Evolutionary conservation across 2,888 invertebrate species (phyloP), one percentile per base, ranked within the genome.

Genomic region (Leucoma salicis): DNA sequence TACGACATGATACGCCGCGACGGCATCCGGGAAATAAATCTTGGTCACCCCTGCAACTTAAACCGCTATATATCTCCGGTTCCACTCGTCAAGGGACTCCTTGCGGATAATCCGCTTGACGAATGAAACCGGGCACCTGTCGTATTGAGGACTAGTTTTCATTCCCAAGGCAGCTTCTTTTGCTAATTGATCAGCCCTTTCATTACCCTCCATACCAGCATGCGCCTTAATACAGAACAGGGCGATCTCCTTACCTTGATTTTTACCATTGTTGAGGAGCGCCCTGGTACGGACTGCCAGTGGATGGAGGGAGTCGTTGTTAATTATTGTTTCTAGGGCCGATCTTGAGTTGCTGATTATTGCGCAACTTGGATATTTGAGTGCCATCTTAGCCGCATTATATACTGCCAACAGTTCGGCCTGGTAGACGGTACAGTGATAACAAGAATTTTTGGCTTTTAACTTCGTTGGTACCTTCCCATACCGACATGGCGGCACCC

Each of bases 221-320:
- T n/a, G n/a, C n/a, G n/a, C n/a, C n/a, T n/a, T n/a, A 0, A 53
- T 32, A 51, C 55, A 60, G 31, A 25, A 48, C 0, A 58, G 11
- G 0, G 12, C 3, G 0, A 51, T 14, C 0, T 29, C 8, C 38
- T 2, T 28, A 3, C 7, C 28, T 7, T 28, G 2, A 2, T 11
- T 14, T n/a, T 5, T 11, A 3, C 8, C 4, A 10, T 3, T 4
- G 10, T 27, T 21, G 8, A 8, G 5, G n/a, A n/a, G n/a, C n/a
- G n/a, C n/a, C n/a, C n/a, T n/a, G n/a, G n/a, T n/a, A n/a, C n/a
- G n/a, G n/a, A n/a, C n/a, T n/a, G n/a, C n/a, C n/a, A n/a, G n/a
- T n/a, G n/a, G n/a, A n/a, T n/a, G n/a, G n/a, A n/a, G n/a, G n/a
- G n/a, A n/a, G n/a, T n/a, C n/a, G n/a, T n/a, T n/a, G n/a, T n/a